Conservation (phyloP, 2,888 invertebrate genomes). For the Choristoneura rosaceana region DNA sequence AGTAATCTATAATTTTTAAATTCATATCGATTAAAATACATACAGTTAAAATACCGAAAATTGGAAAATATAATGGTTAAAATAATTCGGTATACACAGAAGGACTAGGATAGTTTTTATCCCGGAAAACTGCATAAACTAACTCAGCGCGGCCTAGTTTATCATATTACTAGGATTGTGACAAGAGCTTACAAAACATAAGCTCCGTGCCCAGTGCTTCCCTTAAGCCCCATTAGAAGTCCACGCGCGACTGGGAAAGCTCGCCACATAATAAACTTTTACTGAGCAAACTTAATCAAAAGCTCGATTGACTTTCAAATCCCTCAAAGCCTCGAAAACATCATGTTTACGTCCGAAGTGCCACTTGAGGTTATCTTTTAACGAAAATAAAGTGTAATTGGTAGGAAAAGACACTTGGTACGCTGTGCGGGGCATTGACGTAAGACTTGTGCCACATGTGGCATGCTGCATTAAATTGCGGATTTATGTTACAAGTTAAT, state of each 20-base stretch:
- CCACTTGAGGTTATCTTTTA: constrained; percentile 20
- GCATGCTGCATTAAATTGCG: neutral
- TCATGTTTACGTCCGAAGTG: constrained; percentile 33
- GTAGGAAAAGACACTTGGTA: neutral
- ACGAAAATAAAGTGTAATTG: constrained; percentile 13
- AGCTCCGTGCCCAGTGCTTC: neutral
- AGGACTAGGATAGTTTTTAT: too few relatives aligned
- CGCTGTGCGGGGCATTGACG: neutral
- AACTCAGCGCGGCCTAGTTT: too few relatives aligned
- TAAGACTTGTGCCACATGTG: neutral
- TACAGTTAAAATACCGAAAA: too few relatives aligned
- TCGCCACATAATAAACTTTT: constrained; percentile 40
- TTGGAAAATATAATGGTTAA: too few relatives aligned
- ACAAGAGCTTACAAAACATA: neutral
- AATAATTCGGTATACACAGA: too few relatives aligned
- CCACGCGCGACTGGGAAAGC: constrained; percentile 24
- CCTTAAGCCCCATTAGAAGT: constrained; percentile 26
- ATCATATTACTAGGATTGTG: neutral
- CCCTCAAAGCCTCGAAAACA: constrained; percentile 38
- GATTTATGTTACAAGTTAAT: too few relatives aligned
- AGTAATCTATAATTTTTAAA: too few relatives aligned
- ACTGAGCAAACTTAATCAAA: constrained; percentile 41
- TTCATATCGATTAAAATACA: too few relatives aligned
- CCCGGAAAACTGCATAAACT: too few relatives aligned
- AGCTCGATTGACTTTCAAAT: constrained; percentile 41